phyloP scores from a whole-genome alignment of 2,888 invertebrate species.

The Mechanitis mazaeus region DNA sequence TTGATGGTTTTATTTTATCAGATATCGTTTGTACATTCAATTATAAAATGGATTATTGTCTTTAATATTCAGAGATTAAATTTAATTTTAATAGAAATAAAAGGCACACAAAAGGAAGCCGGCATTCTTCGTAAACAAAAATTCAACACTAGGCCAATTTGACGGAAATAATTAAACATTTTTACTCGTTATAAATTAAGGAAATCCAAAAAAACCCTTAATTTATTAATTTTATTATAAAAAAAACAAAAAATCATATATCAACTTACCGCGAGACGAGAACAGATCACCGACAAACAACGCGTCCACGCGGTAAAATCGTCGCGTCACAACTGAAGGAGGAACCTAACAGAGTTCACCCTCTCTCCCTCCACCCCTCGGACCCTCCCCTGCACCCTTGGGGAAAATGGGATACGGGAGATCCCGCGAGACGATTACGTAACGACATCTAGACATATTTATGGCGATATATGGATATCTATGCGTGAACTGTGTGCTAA shows the following conservation, averaged over 20 bases:
- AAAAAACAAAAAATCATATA: background rate
- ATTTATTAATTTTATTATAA: background rate
- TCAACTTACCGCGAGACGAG: slow-evolving; percentile 14
- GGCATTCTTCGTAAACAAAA: too few species aligned
- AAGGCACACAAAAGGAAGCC: too few species aligned
- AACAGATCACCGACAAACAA: slow-evolving; percentile 1
- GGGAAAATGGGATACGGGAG: slow-evolving; percentile 7
- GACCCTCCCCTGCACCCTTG: slow-evolving; percentile 15
- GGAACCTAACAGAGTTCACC: slow-evolving; percentile 5
- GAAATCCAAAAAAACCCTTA: too few species aligned
- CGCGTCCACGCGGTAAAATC: slow-evolving; percentile 17
- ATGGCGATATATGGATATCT: background rate
- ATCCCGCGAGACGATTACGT: slow-evolving; percentile 17
- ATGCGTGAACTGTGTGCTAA: slow-evolving; percentile 8
- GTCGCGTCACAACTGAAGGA: slow-evolving; percentile 21
- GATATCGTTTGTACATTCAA: too few species aligned
- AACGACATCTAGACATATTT: slow-evolving; percentile 8
- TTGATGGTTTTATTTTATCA: too few species aligned
- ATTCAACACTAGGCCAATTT: too few species aligned
- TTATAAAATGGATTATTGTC: too few species aligned
- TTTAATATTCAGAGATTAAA: too few species aligned
- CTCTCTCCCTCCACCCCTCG: background rate
- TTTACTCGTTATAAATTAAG: too few species aligned
- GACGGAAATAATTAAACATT: too few species aligned
- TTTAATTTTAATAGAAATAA: too few species aligned